These are phyloP conservation scores for Hydrozoanthus gracilis DNA, from an alignment of 92 coral and sea anemone genomes.

Conservation along the genomic window DNA sequence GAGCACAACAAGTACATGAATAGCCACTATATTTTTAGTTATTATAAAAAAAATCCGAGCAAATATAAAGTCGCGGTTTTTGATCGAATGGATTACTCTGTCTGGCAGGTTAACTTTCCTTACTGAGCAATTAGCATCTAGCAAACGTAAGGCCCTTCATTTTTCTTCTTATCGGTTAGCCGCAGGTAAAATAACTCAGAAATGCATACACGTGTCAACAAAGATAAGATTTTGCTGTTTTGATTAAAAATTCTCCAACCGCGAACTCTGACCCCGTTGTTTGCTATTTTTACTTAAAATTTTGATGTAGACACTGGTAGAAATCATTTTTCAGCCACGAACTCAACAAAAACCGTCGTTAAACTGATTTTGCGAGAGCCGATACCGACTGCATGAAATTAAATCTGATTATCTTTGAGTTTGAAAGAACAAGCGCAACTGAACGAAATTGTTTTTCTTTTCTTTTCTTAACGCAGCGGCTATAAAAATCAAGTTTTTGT, in stretches of 20 bases:
- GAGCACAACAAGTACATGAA: conserved; percentile 4
- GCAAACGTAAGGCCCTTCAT: neutral
- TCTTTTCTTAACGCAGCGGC: neutral
- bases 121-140: neutral
- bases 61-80: neutral
- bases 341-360: neutral
- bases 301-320: conserved; percentile 20
- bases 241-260: conserved; percentile 54
- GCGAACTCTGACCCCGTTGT: conserved; percentile 50
- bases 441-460: neutral
- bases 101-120: neutral
- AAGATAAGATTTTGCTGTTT: conserved; percentile 71
- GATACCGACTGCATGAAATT: too few relatives aligned
- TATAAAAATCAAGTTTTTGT: conserved; percentile 12
- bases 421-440: too few relatives aligned
- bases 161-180: conserved; percentile 36
- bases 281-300: conserved; percentile 44
- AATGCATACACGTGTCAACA: conserved; percentile 61
- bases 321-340: neutral
- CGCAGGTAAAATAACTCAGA: conserved; percentile 44
- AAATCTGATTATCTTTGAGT: neutral
- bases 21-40: neutral
- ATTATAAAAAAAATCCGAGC: neutral
- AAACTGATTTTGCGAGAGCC: too few relatives aligned
- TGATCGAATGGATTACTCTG: neutral